A percentile compares a stretch with the other conserved stretches of the same genome.
phyloP scores from a whole-genome alignment of 2,888 invertebrate species.

The Leucoma salicis region DNA sequence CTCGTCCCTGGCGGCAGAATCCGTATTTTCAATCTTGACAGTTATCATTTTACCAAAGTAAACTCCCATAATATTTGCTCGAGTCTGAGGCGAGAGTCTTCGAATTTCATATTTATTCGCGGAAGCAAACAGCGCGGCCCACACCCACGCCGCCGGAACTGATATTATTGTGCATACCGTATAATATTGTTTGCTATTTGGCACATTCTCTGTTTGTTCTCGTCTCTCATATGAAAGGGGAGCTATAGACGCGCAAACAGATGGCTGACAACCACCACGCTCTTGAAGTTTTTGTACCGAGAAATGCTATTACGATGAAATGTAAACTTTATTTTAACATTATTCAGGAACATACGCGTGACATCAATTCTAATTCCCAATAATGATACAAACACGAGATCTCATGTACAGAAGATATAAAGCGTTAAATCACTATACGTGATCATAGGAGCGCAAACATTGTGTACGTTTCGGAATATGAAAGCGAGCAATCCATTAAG shows the following conservation, averaged over 20 bases:
- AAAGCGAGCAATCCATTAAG: slow-evolving; percentile 81
- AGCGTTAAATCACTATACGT: slow-evolving; percentile 65
- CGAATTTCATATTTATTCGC: slow-evolving; percentile 82
- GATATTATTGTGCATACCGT: slow-evolving; percentile 83
- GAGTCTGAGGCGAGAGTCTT: slow-evolving; percentile 70
- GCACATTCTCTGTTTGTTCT: slow-evolving; percentile 82
- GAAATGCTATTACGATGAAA: slow-evolving; percentile 66
- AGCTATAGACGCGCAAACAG: slow-evolving; percentile 75
- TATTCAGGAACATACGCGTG: slow-evolving; percentile 6
- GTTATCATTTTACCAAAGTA: slow-evolving; percentile 82
- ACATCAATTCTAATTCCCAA: slow-evolving; percentile 32
- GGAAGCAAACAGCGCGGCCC: slow-evolving; percentile 67
- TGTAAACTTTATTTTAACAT: slow-evolving; percentile 57
- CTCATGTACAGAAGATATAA: slow-evolving; percentile 43
- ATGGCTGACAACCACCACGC: slow-evolving; percentile 65
- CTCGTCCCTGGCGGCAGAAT: slow-evolving; percentile 63
- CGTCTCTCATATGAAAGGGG: slow-evolving; percentile 81
- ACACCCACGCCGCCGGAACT: slow-evolving; percentile 74
- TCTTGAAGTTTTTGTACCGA: slow-evolving; percentile 62
- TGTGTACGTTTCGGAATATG: slow-evolving; percentile 70
- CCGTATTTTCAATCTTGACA: slow-evolving; percentile 76
- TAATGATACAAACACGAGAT: slow-evolving; percentile 26
- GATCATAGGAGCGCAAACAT: slow-evolving; percentile 73
- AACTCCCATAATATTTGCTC: slow-evolving; percentile 78
- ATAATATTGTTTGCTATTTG: slow-evolving; percentile 83